Conservation (phyloP, 2,888 invertebrate genomes). For the Drosophila mimetica region DNA sequence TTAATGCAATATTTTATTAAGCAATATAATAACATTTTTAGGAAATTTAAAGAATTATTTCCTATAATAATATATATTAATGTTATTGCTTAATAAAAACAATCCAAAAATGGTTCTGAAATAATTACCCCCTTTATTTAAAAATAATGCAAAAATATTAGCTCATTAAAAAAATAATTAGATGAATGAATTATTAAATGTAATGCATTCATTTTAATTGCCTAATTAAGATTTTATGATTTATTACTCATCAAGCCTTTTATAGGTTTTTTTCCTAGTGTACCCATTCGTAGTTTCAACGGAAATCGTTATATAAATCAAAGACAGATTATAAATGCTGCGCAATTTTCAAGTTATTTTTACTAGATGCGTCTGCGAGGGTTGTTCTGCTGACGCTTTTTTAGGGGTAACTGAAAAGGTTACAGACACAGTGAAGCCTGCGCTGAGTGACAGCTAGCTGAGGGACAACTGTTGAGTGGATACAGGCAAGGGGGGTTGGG, state of each 20-base stretch:
- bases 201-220: background rate
- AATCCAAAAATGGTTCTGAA: too few species aligned
- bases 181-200: too few species aligned
- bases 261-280: slow-evolving; percentile 2
- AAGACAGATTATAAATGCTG: slow-evolving; percentile 78
- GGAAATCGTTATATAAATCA: slow-evolving; percentile 82
- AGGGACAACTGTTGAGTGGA: slow-evolving; percentile 56
- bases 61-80: too few species aligned
- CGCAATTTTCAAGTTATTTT: slow-evolving; percentile 75
- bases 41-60: too few species aligned
- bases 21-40: too few species aligned
- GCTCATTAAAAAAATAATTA: too few species aligned
- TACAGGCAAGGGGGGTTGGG: background rate
- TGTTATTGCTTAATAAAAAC: too few species aligned
- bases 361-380: slow-evolving; percentile 31
- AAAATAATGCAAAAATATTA: too few species aligned
- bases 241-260: too few species aligned
- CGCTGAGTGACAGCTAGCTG: slow-evolving; percentile 27
- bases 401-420: slow-evolving; percentile 47
- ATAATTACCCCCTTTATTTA: too few species aligned
- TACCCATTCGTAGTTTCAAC: slow-evolving; percentile 57
- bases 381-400: slow-evolving; percentile 27
- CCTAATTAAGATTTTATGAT: too few species aligned
- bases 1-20: too few species aligned
- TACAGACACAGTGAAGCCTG: slow-evolving; percentile 40